Base-by-base conservation (phyloP, 2,888 invertebrate genomes). In the Diaperis boleti region DNA sequence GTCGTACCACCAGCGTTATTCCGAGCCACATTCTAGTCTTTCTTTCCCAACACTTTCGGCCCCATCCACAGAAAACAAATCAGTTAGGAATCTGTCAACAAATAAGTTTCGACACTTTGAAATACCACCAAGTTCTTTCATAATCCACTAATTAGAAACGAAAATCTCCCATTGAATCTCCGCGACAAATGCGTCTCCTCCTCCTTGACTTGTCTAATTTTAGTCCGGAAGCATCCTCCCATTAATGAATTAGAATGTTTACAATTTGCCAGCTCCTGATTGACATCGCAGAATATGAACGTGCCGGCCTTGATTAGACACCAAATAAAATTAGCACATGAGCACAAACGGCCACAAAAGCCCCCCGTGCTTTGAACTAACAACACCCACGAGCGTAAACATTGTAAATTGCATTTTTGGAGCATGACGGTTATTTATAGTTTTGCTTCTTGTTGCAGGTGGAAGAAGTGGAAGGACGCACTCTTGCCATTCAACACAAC, bases 401-500 rank as follows among this genome's bases (percentile, higher is more conserved):
- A 35, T 8, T 4, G 35, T 22, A 22, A 22, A 22, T 22, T 22
- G 22, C 22, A 22, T 22, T 22, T 7, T 22, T 22, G 7, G 7
- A 22, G 5, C 22, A 22, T 22, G 11, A n/a, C 33, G 8, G 6
- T 33, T 26, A 17, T 33, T 33, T 18, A 31, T 10, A 49, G 14
- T 52, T 11, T 1, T 11, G 13, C 29, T 78, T n/a, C n/a, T n/a
- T n/a, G n/a, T 81, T 82, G n/a, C 85, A 91, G 90, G 88, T 91
- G 60, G 85, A 88, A 39, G 88, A 89, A 75, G 85, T 87, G 59
- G 91, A 92, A 76, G 92, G 90, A 11, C 87, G 89, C 71, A 84
- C 87, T 18, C 78, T 88, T 29, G 89, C 90, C 35, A 84, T 88
- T 33, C 86, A 88, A 59, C 85, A 88, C 77, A 87, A 88, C 13